Percentiles rank a stretch among this genome's conserved stretches.
Conservation (phyloP, 1,140 invertebrate species). For the Cyclargus thomasi region DNA sequence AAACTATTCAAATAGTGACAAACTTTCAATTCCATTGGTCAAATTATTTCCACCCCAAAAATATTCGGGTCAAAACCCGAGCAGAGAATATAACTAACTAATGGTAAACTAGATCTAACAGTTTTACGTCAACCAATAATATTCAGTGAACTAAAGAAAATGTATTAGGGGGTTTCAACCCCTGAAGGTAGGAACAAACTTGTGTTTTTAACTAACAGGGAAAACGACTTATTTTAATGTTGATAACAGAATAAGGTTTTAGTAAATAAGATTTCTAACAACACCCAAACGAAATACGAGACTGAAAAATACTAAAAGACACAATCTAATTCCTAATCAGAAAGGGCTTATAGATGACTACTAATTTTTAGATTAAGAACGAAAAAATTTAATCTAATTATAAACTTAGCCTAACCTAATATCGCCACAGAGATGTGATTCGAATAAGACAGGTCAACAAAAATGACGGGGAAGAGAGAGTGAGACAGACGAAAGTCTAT, state of each 20-base stretch:
- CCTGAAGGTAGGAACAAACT: neutral
- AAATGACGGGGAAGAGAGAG: neutral
- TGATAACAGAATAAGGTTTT: too few relatives aligned
- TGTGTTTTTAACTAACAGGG: neutral
- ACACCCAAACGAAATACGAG: too few relatives aligned
- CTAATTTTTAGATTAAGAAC: too few relatives aligned
- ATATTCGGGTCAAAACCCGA: neutral
- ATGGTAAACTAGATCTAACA: neutral
- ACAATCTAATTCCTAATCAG: too few relatives aligned
- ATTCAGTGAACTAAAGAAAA: slow-evolving; percentile 1
- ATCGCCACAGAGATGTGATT: too few relatives aligned
- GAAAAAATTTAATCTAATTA: too few relatives aligned
- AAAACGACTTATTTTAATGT: neutral
- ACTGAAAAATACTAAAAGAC: too few relatives aligned
- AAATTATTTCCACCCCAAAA: neutral
- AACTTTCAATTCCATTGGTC: neutral
- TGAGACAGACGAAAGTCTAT: neutral
- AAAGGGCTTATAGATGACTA: too few relatives aligned
- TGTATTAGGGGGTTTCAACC: neutral
- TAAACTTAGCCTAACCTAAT: too few relatives aligned
- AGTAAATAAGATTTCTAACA: too few relatives aligned
- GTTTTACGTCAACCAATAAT: neutral
- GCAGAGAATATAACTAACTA: neutral
- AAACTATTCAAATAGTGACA: neutral
- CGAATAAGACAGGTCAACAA: neutral